phyloP scores from a whole-genome alignment of 2,888 invertebrate species.

The Ectropis crepuscularia region DNA sequence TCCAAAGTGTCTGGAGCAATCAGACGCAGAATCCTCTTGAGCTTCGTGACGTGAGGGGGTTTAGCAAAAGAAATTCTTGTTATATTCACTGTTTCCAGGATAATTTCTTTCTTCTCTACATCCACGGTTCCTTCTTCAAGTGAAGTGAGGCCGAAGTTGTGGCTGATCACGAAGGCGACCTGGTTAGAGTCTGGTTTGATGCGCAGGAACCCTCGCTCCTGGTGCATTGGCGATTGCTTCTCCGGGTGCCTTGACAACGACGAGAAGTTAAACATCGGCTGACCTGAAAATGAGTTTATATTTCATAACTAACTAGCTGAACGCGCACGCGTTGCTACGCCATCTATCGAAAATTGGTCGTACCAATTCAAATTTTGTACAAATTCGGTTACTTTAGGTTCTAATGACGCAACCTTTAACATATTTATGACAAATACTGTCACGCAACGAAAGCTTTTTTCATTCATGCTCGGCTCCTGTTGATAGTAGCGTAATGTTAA shows the following conservation, averaged over 20 bases:
- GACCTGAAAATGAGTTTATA: conserved; percentile 64
- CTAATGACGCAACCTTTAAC: no score
- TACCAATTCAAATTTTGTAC: no score
- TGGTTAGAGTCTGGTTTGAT: conserved; percentile 82
- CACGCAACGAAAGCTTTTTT: no score
- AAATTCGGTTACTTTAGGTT: no score
- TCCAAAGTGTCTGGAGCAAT: conserved; percentile 66
- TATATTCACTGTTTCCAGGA: conserved; percentile 76
- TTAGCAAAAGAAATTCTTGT: conserved; percentile 81
- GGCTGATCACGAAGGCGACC: conserved; percentile 83
- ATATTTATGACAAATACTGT: no score
- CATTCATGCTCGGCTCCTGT: no score
- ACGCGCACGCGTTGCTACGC: no score
- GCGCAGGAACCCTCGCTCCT: conserved; percentile 86
- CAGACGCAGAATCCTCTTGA: conserved; percentile 69
- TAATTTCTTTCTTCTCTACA: conserved; percentile 70
- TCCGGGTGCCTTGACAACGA: conserved; percentile 82
- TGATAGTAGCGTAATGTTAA: no score
- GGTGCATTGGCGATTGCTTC: conserved; percentile 84
- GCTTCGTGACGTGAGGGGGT: conserved; percentile 77
- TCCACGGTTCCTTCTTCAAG: conserved; percentile 84
- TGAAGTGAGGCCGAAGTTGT: conserved; percentile 86
- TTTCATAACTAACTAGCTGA: conserved; percentile 11
- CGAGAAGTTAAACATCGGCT: conserved; percentile 85
- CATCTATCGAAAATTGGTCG: no score